Conservation (phyloP, 2,888 invertebrate species). For the Pycnomerus fuliginosus region DNA sequence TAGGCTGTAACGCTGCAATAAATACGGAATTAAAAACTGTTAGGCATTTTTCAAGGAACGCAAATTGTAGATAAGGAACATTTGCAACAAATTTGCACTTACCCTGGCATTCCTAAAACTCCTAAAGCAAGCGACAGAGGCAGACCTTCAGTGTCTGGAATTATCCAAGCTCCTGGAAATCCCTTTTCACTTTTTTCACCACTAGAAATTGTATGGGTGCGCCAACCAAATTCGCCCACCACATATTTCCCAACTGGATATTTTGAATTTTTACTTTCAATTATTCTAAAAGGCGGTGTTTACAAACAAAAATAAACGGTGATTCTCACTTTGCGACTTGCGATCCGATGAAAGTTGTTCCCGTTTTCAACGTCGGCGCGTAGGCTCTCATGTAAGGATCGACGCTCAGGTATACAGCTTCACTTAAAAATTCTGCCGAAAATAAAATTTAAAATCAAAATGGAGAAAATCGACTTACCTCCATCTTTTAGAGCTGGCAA, state of each 20-base stretch:
- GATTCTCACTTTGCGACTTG: slow-evolving; percentile 72
- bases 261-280: slow-evolving; percentile 62
- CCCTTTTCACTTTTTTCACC: slow-evolving; percentile 59
- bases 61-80: not conserved
- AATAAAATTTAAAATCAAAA: not conserved
- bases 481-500: slow-evolving; percentile 65
- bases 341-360: slow-evolving; percentile 66
- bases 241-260: slow-evolving; percentile 65
- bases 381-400: slow-evolving; percentile 73
- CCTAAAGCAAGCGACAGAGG: slow-evolving; percentile 65
- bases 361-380: slow-evolving; percentile 55
- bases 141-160: slow-evolving; percentile 61
- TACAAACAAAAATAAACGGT: slow-evolving; percentile 4
- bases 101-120: slow-evolving; percentile 71
- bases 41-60: not conserved
- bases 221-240: slow-evolving; percentile 67
- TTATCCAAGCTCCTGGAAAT: slow-evolving; percentile 38
- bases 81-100: slow-evolving; percentile 24
- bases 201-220: slow-evolving; percentile 57
- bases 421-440: slow-evolving; percentile 58
- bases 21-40: slow-evolving; percentile 1
- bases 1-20: slow-evolving; percentile 67
- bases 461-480: slow-evolving; percentile 54
- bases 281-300: slow-evolving; percentile 54
- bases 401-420: slow-evolving; percentile 69